phyloP scores from a whole-genome alignment of 1,140 invertebrate species.

The Solenopsis invicta region DNA sequence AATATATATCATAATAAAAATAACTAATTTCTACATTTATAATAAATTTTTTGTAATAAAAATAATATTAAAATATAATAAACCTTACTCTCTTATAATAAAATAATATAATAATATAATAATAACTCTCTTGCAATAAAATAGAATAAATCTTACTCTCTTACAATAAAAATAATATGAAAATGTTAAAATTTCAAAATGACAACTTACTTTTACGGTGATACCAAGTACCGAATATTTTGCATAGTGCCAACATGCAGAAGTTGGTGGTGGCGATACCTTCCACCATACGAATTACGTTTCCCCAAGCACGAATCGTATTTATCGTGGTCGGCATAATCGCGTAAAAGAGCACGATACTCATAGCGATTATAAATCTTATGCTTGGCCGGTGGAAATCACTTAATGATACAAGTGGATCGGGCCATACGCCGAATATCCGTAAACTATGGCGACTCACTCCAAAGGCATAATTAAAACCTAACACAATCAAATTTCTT shows the following conservation, averaged over 20 bases:
- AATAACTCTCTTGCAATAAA: no score
- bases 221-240: slow-evolving; percentile 17
- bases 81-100: no score
- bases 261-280: background rate
- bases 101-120: no score
- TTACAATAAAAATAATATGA: background rate
- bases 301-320: slow-evolving; percentile 11
- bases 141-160: no score
- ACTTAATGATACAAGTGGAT: background rate
- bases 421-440: slow-evolving; percentile 41
- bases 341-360: slow-evolving; percentile 8
- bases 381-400: background rate
- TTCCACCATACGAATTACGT: background rate
- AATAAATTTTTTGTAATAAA: background rate
- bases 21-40: background rate
- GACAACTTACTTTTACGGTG: slow-evolving; percentile 18
- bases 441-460: slow-evolving; percentile 10
- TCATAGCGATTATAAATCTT: background rate
- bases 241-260: slow-evolving; percentile 14
- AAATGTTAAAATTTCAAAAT: background rate
- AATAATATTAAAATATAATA: background rate
- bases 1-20: background rate
- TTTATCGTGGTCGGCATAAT: background rate
- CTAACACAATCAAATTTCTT: background rate
- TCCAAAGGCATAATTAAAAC: slow-evolving; percentile 5